Conservation (phyloP, 2,888 invertebrate species). For the Andrena hattorfiana region DNA sequence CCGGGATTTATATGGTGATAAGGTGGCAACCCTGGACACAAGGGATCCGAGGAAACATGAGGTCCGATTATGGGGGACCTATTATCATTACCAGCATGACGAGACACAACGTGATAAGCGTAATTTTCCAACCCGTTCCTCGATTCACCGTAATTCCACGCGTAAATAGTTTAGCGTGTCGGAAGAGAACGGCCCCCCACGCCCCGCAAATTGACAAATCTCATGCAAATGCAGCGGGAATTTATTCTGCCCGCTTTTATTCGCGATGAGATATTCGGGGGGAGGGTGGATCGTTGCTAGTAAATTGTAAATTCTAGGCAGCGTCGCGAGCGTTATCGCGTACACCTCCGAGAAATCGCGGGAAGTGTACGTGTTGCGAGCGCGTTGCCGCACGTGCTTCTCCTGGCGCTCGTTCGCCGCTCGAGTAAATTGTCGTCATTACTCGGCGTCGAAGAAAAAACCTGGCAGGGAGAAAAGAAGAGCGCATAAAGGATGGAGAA, state of each 20-base stretch:
- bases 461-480: background rate
- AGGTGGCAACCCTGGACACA: too few species aligned
- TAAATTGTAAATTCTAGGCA: slow-evolving; percentile 39
- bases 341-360: slow-evolving; percentile 50
- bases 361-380: background rate
- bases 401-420: background rate
- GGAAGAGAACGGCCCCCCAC: background rate
- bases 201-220: slow-evolving; percentile 11
- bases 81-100: slow-evolving; percentile 13
- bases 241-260: slow-evolving; percentile 10
- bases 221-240: slow-evolving; percentile 26
- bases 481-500: background rate
- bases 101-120: background rate
- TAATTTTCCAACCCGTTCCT: background rate
- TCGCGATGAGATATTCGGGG: slow-evolving; percentile 19
- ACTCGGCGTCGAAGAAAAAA: background rate
- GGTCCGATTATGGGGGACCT: background rate
- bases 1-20: too few species aligned
- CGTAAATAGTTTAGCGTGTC: background rate
- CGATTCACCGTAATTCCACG: slow-evolving; percentile 7
- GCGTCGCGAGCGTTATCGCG: slow-evolving; percentile 62
- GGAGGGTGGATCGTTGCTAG: slow-evolving; percentile 13
- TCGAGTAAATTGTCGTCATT: background rate
- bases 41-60: background rate
- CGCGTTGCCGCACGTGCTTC: background rate